Base-by-base conservation (phyloP, 2,113 vertebrate genomes). In the Syngnathus floridae region DNA sequence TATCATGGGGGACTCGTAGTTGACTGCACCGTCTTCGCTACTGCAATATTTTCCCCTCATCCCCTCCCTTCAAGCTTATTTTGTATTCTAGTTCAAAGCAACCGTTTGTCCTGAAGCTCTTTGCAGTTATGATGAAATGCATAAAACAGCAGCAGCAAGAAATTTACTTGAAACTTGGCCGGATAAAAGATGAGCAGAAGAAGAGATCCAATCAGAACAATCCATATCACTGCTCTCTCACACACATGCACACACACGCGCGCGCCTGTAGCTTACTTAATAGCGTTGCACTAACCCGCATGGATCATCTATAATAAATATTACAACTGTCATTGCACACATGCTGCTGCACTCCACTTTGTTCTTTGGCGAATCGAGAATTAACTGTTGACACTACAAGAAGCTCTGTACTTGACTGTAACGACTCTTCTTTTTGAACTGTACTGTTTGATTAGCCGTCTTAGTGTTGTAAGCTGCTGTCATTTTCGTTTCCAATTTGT, bases 261-360 rank as follows among this genome's bases (percentile, higher is more conserved):
- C 21, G 19, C 22, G 19, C 76, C 67, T 79, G 45, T 67, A 49
- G 2, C 40, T 43, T 67, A 37, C 43, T 71, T 67, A 14, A 14
- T 57, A 62, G 63, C 67, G 49, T 65, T 12, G 35, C 73, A 79
- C 37, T 78, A 78, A 71, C 70, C n/a, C 37, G 86, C 86, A 85
- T 86, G 86, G 74, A 77, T 74, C 57, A 65, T 5, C 37, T 67
- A 12, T 71, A 74, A 45, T 68, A 41, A 74, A 77, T 71, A 64
- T 31, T 3, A 36, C 77, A 72, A 62, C 51, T 3, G 10, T 60
- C 72, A 67, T 41, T 73, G 59, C 70, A 45, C 71, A 70, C 31
- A 67, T 69, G 62, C 43, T 60, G 62, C 65, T 62, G 58, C 71
- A 26, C 65, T 40, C 65, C 58, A 66, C 64, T 74, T 48, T 66